Evolutionary conservation across 2,113 vertebrate species (phyloP), one percentile per base, ranked within the genome.

Genomic region (Anseranas semipalmata): DNA sequence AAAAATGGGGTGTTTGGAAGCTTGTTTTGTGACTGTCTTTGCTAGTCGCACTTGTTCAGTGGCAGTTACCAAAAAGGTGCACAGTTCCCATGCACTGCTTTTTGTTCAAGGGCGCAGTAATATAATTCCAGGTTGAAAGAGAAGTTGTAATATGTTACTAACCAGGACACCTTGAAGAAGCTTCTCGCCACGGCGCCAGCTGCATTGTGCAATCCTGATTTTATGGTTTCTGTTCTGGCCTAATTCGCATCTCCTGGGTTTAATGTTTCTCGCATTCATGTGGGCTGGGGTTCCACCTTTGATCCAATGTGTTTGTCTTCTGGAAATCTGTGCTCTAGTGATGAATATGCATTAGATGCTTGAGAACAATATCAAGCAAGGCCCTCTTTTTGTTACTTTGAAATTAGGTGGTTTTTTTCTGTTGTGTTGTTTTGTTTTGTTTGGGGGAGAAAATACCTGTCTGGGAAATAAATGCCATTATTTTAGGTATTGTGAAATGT

Each of bases 221-320:
- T 74, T 77, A 15, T 83, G 67, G 87, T 77, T 92, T 94, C 78
- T 95, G 43, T 88, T 92, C 75, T 92, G 76, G 46, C 43, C 37
- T 3, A 7, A 63, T 93, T 90, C 79, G 72, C 43, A 32, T 78
- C 76, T 80, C 32, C 30, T 93, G 46, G 37, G 59, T 66, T 96
- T 82, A 81, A 88, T 90, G 43, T 95, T 94, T 92, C 37, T 89
- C 65, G 39, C 4, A 21, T 89, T 84, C 43, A 25, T 46, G 14
- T 86, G 59, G 46, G 55, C 65, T 94, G 37, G 14, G 46, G 56
- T 81, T 48, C 32, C 39, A 92, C 43, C 83, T 96, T 96, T 93
- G 88, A 88, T 89, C 92, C 41, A 75, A 24, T 21, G 27, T 46
- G 33, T 76, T 59, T 60, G n/a, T 59, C 46, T 86, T 90, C 56